phyloP scores from a whole-genome alignment of 2,888 invertebrate genomes.

The Acrobasis repandana region DNA sequence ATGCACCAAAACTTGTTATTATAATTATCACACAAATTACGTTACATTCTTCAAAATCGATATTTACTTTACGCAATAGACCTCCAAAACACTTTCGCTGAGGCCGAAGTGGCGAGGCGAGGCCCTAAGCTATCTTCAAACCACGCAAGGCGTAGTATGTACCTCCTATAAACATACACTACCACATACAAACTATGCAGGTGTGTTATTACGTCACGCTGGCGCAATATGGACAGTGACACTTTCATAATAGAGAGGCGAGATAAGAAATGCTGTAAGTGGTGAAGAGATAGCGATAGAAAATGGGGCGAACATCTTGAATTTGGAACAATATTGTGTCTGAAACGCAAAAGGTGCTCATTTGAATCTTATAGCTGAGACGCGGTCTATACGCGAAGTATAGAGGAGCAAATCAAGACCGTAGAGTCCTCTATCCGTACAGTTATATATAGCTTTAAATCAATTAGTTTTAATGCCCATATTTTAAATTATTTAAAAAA shows the following conservation, averaged over 20 bases:
- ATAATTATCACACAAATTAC: slow-evolving; percentile 6
- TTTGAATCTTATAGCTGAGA: neutral
- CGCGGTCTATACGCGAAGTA: no score
- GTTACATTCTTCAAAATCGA: slow-evolving; percentile 16
- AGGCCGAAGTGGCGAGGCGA: slow-evolving; percentile 8
- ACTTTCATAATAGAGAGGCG: slow-evolving; percentile 14
- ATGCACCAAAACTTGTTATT: slow-evolving; percentile 14
- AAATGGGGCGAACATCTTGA: neutral
- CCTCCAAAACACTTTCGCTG: slow-evolving; percentile 10
- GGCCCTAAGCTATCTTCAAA: slow-evolving; percentile 7
- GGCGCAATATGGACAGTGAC: slow-evolving; percentile 19
- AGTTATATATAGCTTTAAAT: no score
- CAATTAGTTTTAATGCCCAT: no score
- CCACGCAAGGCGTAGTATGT: neutral
- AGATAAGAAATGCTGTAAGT: slow-evolving; percentile 9
- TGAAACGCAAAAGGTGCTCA: neutral
- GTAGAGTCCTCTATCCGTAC: no score
- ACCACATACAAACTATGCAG: slow-evolving; percentile 8
- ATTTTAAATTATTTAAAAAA: no score
- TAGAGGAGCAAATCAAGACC: no score
- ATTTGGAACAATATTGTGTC: neutral
- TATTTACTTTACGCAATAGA: slow-evolving; percentile 19
- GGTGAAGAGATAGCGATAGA: slow-evolving; percentile 7
- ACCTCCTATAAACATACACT: slow-evolving; percentile 7
- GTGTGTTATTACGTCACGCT: slow-evolving; percentile 10